Evolutionary conservation across 2,797 vertebrate species (phyloP).

Genomic region (Naso thynnoides): DNA sequence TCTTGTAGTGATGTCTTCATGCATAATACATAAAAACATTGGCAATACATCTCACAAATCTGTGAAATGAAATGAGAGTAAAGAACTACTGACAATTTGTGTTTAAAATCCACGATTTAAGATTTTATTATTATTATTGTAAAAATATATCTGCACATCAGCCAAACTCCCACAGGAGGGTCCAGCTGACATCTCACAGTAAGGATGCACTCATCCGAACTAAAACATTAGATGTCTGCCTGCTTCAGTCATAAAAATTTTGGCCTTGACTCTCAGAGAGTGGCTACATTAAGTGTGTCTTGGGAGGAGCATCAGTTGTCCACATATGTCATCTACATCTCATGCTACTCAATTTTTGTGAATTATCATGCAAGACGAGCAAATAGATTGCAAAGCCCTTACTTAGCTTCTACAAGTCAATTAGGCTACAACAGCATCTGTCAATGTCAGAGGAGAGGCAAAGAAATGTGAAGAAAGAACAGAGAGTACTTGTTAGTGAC

Average conservation of each 20-base stretch:
- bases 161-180: not conserved
- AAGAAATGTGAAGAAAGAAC: conserved; percentile 51
- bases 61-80: not conserved
- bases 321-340: conserved; percentile 40
- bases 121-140: not conserved
- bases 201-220: not conserved
- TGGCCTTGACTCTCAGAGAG: not conserved
- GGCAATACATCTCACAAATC: conserved; percentile 5
- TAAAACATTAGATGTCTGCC: conserved; percentile 19
- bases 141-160: conserved; percentile 1
- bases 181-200: not conserved
- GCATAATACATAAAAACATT: conserved; percentile 20
- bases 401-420: conserved; percentile 75
- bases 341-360: conserved; percentile 33
- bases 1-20: conserved; percentile 11
- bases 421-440: conserved; percentile 78
- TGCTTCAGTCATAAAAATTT: conserved; percentile 8
- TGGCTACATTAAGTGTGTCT: not conserved
- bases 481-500: conserved; percentile 62
- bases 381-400: conserved; percentile 69
- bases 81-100: not conserved
- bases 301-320: conserved; percentile 21
- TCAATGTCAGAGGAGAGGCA: conserved; percentile 54
- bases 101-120: not conserved
- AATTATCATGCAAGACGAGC: conserved; percentile 66